phyloP scores from a whole-genome alignment of 2,113 vertebrate genomes.

The Psittacara wagleri region DNA sequence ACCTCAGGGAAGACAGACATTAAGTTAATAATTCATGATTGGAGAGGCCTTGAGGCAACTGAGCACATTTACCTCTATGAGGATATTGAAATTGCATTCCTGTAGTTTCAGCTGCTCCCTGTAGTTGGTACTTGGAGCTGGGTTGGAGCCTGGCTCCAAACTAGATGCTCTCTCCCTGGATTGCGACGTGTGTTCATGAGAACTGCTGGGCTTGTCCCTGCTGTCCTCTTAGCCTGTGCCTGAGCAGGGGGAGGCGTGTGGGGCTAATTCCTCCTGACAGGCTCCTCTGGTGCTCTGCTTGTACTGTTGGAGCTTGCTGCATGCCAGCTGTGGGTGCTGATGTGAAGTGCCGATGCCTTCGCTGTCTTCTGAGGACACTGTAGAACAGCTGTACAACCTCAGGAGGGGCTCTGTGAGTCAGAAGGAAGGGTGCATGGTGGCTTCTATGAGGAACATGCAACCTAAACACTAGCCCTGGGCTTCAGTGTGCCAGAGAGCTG shows the following conservation, averaged over 20 bases:
- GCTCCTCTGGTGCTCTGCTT: neutral
- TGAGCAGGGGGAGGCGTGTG: fast-evolving
- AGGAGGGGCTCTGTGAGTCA: neutral
- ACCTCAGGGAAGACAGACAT: conserved; percentile 64
- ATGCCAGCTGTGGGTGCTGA: fast-evolving
- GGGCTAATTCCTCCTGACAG: neutral
- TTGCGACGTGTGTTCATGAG: neutral
- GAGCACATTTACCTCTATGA: conserved; percentile 62
- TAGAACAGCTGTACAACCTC: neutral
- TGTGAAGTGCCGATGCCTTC: neutral
- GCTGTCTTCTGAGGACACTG: neutral
- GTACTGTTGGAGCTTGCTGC: neutral
- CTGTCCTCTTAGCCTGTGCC: neutral
- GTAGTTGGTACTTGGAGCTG: neutral
- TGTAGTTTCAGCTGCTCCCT: conserved; percentile 22
- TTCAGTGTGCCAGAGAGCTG: neutral
- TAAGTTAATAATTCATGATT: conserved; percentile 75
- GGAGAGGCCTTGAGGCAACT: conserved; percentile 59
- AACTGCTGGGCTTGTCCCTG: neutral
- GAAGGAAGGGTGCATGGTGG: neutral
- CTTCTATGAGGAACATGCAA: neutral
- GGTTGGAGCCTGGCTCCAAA: neutral
- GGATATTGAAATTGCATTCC: conserved; percentile 1
- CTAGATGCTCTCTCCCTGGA: neutral
- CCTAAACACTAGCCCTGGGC: neutral